These are phyloP conservation scores for Pygoscelis adeliae DNA, from an alignment of 2,113 vertebrate species.

Conservation along the genomic window DNA sequence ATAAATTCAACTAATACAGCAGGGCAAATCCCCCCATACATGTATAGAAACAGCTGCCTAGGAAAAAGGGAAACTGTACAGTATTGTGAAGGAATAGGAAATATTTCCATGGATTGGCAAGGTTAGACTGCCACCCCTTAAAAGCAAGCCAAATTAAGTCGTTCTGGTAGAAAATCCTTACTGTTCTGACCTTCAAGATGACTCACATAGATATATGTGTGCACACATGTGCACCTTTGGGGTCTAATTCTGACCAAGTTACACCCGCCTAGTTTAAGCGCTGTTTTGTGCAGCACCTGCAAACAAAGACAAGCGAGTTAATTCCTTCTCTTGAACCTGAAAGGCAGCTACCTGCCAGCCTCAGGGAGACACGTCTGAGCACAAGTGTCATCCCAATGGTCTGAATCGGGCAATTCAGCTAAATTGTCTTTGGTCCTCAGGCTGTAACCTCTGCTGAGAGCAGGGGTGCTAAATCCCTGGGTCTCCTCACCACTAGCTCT, in stretches of 20 bases:
- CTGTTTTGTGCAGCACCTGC: background rate
- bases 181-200: background rate
- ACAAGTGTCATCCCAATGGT: background rate
- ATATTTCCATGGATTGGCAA: background rate
- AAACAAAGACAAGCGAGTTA: background rate
- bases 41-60: background rate
- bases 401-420: background rate
- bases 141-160: background rate
- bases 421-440: background rate
- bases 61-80: background rate
- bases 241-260: background rate
- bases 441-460: background rate
- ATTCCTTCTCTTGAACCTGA: background rate
- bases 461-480: background rate
- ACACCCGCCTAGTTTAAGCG: background rate
- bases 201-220: fast-evolving
- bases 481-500: background rate
- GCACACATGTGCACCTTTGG: background rate
- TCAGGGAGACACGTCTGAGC: background rate
- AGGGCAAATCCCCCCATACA: background rate
- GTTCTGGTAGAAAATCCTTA: background rate
- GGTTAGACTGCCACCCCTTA: background rate
- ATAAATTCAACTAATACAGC: background rate
- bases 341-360: background rate
- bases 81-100: background rate